phyloP scores from a whole-genome alignment of 2,888 invertebrate genomes.

The Formica aserva region DNA sequence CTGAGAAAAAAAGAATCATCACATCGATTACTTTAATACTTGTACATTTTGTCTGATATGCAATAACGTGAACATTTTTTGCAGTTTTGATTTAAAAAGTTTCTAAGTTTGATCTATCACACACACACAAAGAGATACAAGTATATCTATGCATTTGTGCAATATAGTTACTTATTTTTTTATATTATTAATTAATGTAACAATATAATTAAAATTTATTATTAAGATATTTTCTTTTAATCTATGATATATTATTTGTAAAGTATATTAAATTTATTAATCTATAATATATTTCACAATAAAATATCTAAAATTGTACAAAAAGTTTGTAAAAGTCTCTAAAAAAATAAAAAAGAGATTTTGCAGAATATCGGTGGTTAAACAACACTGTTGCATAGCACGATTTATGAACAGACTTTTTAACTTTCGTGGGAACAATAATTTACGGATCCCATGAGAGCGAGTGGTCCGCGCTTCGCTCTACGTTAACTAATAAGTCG shows the following conservation, averaged over 20 bases:
- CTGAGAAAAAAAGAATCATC: background rate
- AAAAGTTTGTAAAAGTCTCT: background rate
- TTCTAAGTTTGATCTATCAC: background rate
- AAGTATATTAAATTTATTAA: background rate
- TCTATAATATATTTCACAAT: background rate
- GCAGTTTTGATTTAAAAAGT: background rate
- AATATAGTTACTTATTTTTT: background rate
- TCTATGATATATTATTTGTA: background rate
- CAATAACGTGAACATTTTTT: background rate
- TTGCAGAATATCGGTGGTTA: background rate
- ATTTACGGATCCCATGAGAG: slow-evolving; percentile 16
- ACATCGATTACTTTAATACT: slow-evolving; percentile 13
- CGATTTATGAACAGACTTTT: slow-evolving; percentile 33
- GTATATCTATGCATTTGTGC: background rate
- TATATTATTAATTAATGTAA: background rate
- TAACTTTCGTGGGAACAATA: slow-evolving; percentile 16
- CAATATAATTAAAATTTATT: background rate
- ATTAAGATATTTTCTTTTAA: background rate
- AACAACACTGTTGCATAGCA: background rate
- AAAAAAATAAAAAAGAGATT: background rate
- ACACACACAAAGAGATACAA: background rate
- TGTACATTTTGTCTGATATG: background rate
- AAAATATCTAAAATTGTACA: background rate
- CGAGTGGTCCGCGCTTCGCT: slow-evolving; percentile 20
- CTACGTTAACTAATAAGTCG: slow-evolving; percentile 43